Evolutionary conservation across 2,113 vertebrate genomes (phyloP), one percentile per base, ranked within the genome.

Genomic region (Mugil cephalus): DNA sequence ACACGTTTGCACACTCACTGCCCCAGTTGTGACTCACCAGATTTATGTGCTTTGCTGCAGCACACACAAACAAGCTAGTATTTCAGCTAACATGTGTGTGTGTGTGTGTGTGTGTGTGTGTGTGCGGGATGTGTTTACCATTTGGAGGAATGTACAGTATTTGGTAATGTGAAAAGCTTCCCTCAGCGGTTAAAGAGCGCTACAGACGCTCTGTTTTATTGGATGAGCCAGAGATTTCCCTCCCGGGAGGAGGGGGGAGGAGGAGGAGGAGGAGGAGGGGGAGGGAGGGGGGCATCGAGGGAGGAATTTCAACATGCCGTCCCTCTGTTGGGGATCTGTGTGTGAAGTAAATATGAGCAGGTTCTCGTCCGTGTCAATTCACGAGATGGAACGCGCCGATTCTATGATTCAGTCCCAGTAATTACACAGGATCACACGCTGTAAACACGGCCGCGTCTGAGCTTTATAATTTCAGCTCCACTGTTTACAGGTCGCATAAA

Each of bases 101-200:
- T 54, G 68, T 61, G 56, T 62, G 54, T 45, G 53, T 74, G 54
- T 11, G 40, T 77, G 48, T 80, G 61, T 51, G 76, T 60, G 79
- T 56, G 71, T 40, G 62, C 7, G 56, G 24, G 64, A 47, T 65
- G 65, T 94, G 91, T 91, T 92, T 92, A 91, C 87, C 84, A 86
- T 91, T 80, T 75, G 69, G 50, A 90, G 91, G 91, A 92, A 92
- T 93, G 89, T 90, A 90, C 88, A 90, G 86, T 92, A 89, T 90
- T 91, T 88, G 79, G 87, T 90, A 30, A 88, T 87, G 91, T 93
- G 86, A 91, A 87, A 90, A 88, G 85, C 75, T 88, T 86, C 66
- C 51, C 52, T 87, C 75, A 76, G 87, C 67, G 82, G 85, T 83
- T 76, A 79, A 30, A 85, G 60, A 84, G 78, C 85, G 68, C 42